phyloP scores from a whole-genome alignment of 2,888 invertebrate genomes.

The Philereme transversata region DNA sequence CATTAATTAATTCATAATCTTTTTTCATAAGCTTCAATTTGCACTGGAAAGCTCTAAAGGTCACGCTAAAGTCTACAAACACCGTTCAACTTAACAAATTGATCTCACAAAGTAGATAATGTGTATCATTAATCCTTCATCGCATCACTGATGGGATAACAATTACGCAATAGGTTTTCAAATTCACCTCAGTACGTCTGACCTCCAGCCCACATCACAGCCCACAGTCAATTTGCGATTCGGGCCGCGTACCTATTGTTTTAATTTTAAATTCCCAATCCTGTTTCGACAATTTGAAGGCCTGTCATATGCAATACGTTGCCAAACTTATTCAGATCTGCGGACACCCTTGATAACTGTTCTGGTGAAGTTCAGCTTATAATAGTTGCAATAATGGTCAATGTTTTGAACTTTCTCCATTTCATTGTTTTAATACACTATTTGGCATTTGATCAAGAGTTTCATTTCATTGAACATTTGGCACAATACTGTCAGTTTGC shows the following conservation, averaged over 20 bases:
- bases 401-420: slow-evolving; percentile 41
- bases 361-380: slow-evolving; percentile 11
- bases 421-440: slow-evolving; percentile 32
- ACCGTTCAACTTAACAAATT: slow-evolving; percentile 1
- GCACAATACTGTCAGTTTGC: slow-evolving; percentile 31
- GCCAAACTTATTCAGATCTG: slow-evolving; percentile 9
- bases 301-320: slow-evolving; percentile 33
- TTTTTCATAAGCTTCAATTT: too few species aligned
- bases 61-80: background rate
- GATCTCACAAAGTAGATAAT: slow-evolving; percentile 17
- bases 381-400: slow-evolving; percentile 44
- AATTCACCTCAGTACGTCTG: slow-evolving; percentile 59
- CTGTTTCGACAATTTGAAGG: slow-evolving; percentile 45
- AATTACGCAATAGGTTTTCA: slow-evolving; percentile 37
- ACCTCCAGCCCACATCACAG: slow-evolving; percentile 80
- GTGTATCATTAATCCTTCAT: slow-evolving; percentile 23
- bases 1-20: too few species aligned
- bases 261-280: slow-evolving; percentile 69
- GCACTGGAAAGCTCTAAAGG: background rate
- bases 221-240: slow-evolving; percentile 78
- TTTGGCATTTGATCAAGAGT: slow-evolving; percentile 64
- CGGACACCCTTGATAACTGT: background rate
- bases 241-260: slow-evolving; percentile 76
- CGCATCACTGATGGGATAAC: slow-evolving; percentile 25
- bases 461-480: slow-evolving; percentile 36